phyloP scores from a whole-genome alignment of 2,113 vertebrate species.

The Festucalex cinctus region DNA sequence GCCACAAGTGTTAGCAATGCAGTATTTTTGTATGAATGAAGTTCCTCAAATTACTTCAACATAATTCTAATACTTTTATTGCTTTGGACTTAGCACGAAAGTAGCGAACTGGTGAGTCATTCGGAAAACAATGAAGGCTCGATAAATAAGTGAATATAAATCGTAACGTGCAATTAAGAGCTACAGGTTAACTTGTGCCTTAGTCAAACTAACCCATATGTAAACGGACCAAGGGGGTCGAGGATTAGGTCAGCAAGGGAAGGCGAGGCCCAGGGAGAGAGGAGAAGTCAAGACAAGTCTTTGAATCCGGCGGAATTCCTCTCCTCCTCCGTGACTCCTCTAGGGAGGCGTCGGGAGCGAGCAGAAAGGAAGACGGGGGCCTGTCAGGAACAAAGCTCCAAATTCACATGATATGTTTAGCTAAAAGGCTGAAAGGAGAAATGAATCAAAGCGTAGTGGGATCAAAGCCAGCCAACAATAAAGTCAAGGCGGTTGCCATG shows the following conservation, averaged over 20 bases:
- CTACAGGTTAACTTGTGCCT: background rate
- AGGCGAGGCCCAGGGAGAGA: background rate
- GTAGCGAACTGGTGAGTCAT: no score
- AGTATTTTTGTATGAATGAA: no score
- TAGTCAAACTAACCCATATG: background rate
- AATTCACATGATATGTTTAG: conserved; percentile 81
- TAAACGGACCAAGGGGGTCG: conserved; percentile 12
- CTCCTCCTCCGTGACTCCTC: conserved; percentile 69
- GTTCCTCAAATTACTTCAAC: no score
- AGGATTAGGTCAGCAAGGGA: conserved; percentile 52
- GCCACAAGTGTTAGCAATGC: no score
- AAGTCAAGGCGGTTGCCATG: conserved; percentile 78
- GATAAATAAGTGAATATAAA: no score
- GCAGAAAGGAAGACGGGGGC: conserved; percentile 73
- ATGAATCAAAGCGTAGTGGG: conserved; percentile 77
- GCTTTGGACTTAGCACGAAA: no score
- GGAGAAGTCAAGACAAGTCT: conserved; percentile 53
- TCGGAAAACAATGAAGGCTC: no score
- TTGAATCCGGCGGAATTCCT: conserved; percentile 72
- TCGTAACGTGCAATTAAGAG: no score
- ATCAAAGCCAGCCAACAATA: conserved; percentile 79
- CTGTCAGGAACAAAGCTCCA: conserved; percentile 82
- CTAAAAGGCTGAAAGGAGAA: conserved; percentile 79
- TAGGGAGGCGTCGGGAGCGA: conserved; percentile 70
- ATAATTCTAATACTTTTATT: no score